Base-by-base conservation (phyloP, 2,888 invertebrate genomes). In the Cheilosia pagana region DNA sequence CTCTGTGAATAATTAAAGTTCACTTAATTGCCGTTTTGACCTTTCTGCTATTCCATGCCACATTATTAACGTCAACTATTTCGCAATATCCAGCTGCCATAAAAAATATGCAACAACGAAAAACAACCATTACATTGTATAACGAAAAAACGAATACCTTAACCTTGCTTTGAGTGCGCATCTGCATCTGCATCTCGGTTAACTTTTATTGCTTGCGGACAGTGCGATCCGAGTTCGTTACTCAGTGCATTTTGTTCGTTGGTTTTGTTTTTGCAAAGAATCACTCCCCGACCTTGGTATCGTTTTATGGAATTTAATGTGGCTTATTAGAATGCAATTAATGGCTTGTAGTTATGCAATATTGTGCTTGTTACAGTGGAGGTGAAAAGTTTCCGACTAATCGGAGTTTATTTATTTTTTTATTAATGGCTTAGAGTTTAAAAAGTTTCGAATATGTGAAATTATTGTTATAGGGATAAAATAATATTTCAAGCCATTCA, bases 111-210 rank as follows among this genome's bases (percentile, higher is more conserved):
- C 74, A 79, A 55, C 65, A 85, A 85, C 70, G 74, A 85, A 85
- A 35, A 85, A 79, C 74, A 85, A 75, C 83, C 79, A 79, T 79
- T 85, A 85, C 83, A 79, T 79, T 85, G 83, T 85, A 83, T 67
- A 48, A 63, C 70, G 79, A 79, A 85, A 83, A 62, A 48, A 63
- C 70, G 79, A 79, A 85, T 85, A 79, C 79, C 83, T 85, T 85
- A 85, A 79, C 83, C 83, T 85, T 85, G 83, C 79, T 41, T 68
- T 77, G 55, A 78, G 78, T 74, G 83, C 59, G 65, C 81, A 81
- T 81, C 81, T 75, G 77, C 77, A 77, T 77, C 68, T 68, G 83
- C 65, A 70, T 78, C 68, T 70, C 45, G 62, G 78, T 68, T 52
- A 48, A 19, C 35, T 70, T 67, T 77, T 77, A 77, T 60, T 52